Evolutionary conservation across 64 coral and sea anemone genomes (phyloP).

Genomic region (Pocillopora damicornis): DNA sequence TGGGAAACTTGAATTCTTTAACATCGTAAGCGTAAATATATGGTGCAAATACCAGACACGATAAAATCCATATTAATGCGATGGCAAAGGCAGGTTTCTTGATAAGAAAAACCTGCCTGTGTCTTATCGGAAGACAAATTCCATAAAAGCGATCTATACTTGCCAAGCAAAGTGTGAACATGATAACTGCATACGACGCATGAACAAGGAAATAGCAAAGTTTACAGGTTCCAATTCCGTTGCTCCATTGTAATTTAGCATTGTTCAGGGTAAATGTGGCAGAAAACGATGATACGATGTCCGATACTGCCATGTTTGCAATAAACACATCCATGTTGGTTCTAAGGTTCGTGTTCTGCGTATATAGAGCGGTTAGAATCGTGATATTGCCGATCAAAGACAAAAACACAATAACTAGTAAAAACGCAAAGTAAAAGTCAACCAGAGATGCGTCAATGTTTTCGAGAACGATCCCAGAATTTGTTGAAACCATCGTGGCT

Average conservation of each 20-base stretch:
- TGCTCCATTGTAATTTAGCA: constrained; percentile 31
- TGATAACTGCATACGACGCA: constrained; percentile 13
- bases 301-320: constrained; percentile 19
- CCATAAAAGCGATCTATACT: constrained; percentile 28
- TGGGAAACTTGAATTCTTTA: constrained; percentile 22
- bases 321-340: constrained; percentile 17
- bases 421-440: constrained; percentile 1
- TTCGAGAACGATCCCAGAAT: not conserved
- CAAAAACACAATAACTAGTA: constrained; percentile 5
- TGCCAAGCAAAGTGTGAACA: constrained; percentile 15
- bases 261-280: constrained; percentile 35
- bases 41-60: constrained; percentile 20
- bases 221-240: constrained; percentile 12
- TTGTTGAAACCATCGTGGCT: not conserved
- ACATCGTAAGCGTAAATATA: constrained; percentile 43
- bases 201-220: constrained; percentile 12
- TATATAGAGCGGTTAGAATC: not conserved
- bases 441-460: constrained; percentile 1
- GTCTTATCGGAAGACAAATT: constrained; percentile 23
- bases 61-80: constrained; percentile 36
- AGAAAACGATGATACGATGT: constrained; percentile 32
- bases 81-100: constrained; percentile 17
- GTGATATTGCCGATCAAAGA: not conserved
- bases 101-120: constrained; percentile 23
- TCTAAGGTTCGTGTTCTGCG: constrained; percentile 3